Conservation (phyloP, 2,113 vertebrate genomes). For the Brienomyrus brachyistius region DNA sequence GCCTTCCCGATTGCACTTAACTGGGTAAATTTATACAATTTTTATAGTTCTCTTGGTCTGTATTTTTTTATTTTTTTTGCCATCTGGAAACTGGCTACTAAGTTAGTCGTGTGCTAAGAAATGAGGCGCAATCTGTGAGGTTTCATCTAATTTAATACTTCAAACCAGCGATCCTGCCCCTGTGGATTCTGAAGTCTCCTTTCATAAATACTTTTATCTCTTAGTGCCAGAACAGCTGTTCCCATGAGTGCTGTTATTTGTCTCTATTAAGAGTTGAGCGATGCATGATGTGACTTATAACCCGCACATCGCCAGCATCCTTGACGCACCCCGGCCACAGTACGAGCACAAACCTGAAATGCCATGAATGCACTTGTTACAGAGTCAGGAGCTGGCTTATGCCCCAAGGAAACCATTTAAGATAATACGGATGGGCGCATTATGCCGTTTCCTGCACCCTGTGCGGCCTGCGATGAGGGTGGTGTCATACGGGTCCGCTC, state of each 20-base stretch:
- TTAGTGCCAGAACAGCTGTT: background rate
- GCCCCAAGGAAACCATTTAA: conserved; percentile 4
- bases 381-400: background rate
- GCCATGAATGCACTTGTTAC: background rate
- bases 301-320: background rate
- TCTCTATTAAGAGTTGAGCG: conserved; percentile 8
- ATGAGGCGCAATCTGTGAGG: background rate
- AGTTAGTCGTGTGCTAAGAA: background rate
- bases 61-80: background rate
- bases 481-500: background rate
- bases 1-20: background rate
- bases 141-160: background rate
- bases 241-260: background rate
- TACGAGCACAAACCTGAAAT: background rate
- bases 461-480: background rate
- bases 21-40: background rate
- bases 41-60: background rate
- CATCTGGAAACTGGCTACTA: background rate
- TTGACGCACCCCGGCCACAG: background rate
- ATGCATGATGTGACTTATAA: conserved; percentile 6
- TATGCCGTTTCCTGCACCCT: background rate
- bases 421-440: background rate
- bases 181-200: background rate
- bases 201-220: background rate
- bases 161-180: background rate